Base-by-base conservation (phyloP, 2,797 vertebrate species). In the Neostethus bicornis region DNA sequence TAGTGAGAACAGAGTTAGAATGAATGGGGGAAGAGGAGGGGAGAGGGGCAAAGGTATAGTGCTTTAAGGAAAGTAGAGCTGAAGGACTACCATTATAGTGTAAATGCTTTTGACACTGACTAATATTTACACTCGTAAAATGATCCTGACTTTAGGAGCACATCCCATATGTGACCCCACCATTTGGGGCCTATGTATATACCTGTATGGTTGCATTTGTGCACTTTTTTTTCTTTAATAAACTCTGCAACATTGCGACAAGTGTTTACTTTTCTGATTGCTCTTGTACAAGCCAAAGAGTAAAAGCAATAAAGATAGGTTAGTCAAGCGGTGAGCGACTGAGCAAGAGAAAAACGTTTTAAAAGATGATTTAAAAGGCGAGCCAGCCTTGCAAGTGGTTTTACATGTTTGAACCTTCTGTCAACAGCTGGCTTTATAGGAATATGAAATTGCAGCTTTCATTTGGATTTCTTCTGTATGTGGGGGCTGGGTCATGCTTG, bases 61-160 rank as follows among this genome's bases (percentile, higher is more conserved):
- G 70, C 66, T 78, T 70, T 31, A 26, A 51, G 63, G 51, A 63
- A 74, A 83, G 65, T 51, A 55, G 66, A 71, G 46, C 66, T 58
- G 62, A 75, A 72, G 51, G 50, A 61, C 64, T 81, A 61, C 71
- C 61, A 66, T 86, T 82, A 77, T 70, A 67, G 68, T 55, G 55
- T 83, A 83, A 88, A 84, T 28, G 53, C 38, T 69, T 50, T 58
- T 80, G 81, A 89, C 84, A 79, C 29, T 63, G 62, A 70, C 83
- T 86, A 76, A 89, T 85, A 80, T 87, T 85, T 89, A 75, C 76
- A 61, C 78, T 83, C 37, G 77, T 70, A 83, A 89, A 85, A 68
- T 43, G 64, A 85, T 82, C 71, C 82, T 41, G 73, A 77, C 73
- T 79, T 77, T 48, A 75, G 72, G 67, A 79, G 76, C 62, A 79